phyloP scores from a whole-genome alignment of 2,888 invertebrate genomes.

The Lasioglossum calceatum region DNA sequence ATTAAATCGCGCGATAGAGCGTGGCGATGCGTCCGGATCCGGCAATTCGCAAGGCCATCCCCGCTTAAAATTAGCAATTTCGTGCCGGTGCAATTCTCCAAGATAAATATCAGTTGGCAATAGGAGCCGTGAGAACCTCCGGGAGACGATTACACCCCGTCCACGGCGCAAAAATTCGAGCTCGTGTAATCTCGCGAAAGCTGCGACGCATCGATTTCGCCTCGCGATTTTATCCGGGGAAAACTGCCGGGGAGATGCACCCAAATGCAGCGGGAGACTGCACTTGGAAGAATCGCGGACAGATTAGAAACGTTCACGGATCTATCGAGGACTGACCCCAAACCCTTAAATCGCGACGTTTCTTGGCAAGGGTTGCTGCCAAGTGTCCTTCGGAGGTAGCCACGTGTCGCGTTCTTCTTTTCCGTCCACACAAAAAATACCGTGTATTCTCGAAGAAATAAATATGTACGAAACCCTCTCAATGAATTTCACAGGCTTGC shows the following conservation, averaged over 20 bases:
- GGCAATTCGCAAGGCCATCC: neutral
- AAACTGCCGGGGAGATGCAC: neutral
- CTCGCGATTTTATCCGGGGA: neutral
- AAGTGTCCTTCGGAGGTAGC: no score
- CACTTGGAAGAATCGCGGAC: slow-evolving; percentile 41
- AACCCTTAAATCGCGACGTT: slow-evolving; percentile 48
- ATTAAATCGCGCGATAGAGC: neutral
- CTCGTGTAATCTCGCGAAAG: slow-evolving; percentile 16
- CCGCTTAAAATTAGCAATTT: slow-evolving; percentile 42
- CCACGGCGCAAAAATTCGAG: neutral
- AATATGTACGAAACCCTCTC: no score
- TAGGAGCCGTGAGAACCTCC: neutral
- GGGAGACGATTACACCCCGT: neutral
- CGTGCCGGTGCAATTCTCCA: neutral
- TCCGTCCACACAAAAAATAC: neutral
- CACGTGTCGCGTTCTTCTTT: no score
- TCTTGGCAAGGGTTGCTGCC: slow-evolving; percentile 49
- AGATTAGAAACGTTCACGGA: slow-evolving; percentile 43
- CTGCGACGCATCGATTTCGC: slow-evolving; percentile 29
- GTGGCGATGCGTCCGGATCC: neutral
- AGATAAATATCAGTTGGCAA: slow-evolving; percentile 27
- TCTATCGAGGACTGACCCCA: slow-evolving; percentile 29
- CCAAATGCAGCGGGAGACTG: neutral
- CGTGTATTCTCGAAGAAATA: no score
- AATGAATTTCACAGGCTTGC: no score